phyloP scores from a whole-genome alignment of 2,888 invertebrate genomes.

The Tetanocera ferruginea region DNA sequence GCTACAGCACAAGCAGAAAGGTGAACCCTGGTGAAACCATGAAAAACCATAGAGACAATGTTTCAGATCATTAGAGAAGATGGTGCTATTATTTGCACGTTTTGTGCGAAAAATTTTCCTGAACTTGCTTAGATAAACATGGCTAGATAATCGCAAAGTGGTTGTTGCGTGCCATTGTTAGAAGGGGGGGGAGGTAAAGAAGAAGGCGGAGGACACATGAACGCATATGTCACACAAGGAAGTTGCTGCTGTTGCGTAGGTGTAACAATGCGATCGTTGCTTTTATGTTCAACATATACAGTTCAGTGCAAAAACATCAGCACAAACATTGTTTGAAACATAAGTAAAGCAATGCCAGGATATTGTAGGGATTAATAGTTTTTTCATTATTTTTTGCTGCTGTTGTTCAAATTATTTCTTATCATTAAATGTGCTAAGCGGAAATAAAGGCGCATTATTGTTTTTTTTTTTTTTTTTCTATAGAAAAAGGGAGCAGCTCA shows the following conservation, averaged over 20 bases:
- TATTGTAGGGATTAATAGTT: neutral
- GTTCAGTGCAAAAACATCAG: neutral
- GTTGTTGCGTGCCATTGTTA: neutral
- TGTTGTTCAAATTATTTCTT: too few species aligned
- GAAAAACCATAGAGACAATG: slow-evolving; percentile 13
- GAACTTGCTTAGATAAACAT: slow-evolving; percentile 45
- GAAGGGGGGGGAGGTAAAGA: neutral
- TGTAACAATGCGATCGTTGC: slow-evolving; percentile 1
- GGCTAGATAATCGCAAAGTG: slow-evolving; percentile 43
- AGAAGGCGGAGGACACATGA: neutral
- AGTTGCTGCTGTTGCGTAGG: slow-evolving; percentile 10
- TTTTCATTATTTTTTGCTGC: neutral
- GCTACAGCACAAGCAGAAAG: neutral
- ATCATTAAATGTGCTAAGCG: too few species aligned
- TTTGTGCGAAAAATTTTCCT: slow-evolving; percentile 61
- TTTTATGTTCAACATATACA: neutral
- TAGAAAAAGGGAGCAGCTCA: slow-evolving; percentile 14
- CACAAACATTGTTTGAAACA: too few species aligned
- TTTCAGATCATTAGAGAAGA: slow-evolving; percentile 64
- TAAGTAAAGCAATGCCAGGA: neutral
- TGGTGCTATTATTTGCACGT: slow-evolving; percentile 69
- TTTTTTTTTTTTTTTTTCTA: neutral
- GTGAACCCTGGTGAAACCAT: slow-evolving; percentile 5
- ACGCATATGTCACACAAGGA: slow-evolving; percentile 2
- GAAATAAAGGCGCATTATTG: neutral